Evolutionary conservation across 2,113 vertebrate species (phyloP).

Genomic region (Himantopus leucocephalus): DNA sequence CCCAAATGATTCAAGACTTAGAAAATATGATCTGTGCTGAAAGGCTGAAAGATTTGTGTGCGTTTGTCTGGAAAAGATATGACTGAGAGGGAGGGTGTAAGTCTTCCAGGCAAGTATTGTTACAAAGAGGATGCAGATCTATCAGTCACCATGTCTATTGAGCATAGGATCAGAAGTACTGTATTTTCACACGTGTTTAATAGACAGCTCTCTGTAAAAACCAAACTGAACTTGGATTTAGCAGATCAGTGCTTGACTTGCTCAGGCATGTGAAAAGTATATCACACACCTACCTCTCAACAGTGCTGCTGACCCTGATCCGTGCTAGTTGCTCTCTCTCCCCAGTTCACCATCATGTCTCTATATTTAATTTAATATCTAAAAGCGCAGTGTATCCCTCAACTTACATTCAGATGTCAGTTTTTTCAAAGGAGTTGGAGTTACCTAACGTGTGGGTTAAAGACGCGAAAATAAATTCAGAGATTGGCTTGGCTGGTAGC

Average conservation of each 20-base stretch:
- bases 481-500: neutral
- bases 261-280: neutral
- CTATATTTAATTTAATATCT: neutral
- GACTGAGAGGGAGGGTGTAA: neutral
- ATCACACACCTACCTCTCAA: neutral
- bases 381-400: neutral
- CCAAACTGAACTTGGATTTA: neutral
- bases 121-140: neutral
- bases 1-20: neutral
- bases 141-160: neutral
- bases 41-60: neutral
- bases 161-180: neutral
- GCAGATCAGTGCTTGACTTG: neutral
- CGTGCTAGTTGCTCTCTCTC: neutral
- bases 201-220: neutral
- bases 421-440: neutral
- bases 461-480: neutral
- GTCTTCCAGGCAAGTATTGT: neutral
- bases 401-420: neutral
- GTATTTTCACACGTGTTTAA: neutral
- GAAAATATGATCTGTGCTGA: neutral
- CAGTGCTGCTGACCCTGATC: neutral
- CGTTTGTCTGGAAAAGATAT: neutral
- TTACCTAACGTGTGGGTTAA: neutral
- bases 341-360: accelerated